Evolutionary conservation across 2,113 vertebrate genomes (phyloP), one percentile per base, ranked within the genome.

Genomic region (Corapipo altera): DNA sequence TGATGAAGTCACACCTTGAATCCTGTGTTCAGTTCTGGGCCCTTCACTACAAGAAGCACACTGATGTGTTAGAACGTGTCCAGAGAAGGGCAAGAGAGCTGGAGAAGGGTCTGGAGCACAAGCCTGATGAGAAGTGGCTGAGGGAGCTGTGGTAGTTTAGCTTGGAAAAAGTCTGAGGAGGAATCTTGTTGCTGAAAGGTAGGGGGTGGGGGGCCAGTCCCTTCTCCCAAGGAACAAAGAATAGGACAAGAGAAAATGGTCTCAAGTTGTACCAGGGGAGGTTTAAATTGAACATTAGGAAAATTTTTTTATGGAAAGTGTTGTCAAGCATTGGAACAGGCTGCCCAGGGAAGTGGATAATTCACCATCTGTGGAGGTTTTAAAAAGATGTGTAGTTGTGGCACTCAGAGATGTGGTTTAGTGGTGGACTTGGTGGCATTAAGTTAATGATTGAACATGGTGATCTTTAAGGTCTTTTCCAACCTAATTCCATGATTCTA

Each of bases 121-220:
- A 44, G 6, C 9, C 24, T 59, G 8, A 39, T 23, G 24, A 52
- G 28, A 11, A 78, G 13, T 6, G 21, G 6, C 28, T 72, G 33
- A 35, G n/a, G 44, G n/a, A 85, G n/a, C 24, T 59, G 28, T 10
- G 32, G n/a, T 13, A 44, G 11, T 46, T 46, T 46, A 51, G 51
- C n/a, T 9, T 52, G 52, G 17, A 54, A 19, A 48, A 73, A 41
- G 9, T 12, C 24, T 59, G 16, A 51, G n/a, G 2, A 1, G 19
- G 10, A 7, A 27, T 15, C 8, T 35, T 9, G 46, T 26, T 16
- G 15, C 11, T 27, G n/a, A 72, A 41, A 46, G 17, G 5, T 9
- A 27, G 6, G n/a, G 39, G 9, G 7, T 51, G 20, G 15, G 3
- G 7, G 7, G 11, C 30, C 0, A 0, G 14, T n/a, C 33, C 52